phyloP scores from a whole-genome alignment of 1,140 invertebrate species.

The Brachionus rotundiformis region DNA sequence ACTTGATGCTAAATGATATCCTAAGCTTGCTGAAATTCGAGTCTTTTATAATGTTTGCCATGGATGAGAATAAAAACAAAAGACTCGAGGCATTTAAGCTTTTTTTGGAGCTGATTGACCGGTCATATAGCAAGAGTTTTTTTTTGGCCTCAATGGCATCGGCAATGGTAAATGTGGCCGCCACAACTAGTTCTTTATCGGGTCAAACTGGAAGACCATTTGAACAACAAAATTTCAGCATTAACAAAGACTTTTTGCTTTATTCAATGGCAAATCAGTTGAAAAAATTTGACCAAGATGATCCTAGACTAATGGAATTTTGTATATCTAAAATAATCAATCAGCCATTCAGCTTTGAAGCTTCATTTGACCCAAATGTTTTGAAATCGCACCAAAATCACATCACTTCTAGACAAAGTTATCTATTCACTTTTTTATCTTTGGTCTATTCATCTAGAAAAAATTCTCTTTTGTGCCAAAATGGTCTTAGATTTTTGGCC shows the following conservation, averaged over 20 bases:
- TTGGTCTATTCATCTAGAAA: conserved; percentile 16
- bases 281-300: conserved; percentile 15
- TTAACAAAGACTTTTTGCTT: conserved; percentile 34
- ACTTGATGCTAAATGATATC: conserved; percentile 39
- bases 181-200: neutral
- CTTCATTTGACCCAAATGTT: neutral
- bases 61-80: conserved; percentile 42
- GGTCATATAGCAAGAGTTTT: conserved; percentile 11
- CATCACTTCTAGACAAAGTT: conserved; percentile 12
- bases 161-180: neutral
- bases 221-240: conserved; percentile 34
- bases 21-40: conserved; percentile 30
- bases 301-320: conserved; percentile 22
- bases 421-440: neutral
- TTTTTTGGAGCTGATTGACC: conserved; percentile 20
- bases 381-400: conserved; percentile 12
- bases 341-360: conserved; percentile 2
- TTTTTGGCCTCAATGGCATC: conserved; percentile 45
- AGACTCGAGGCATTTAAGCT: conserved; percentile 37
- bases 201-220: neutral
- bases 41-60: conserved; percentile 50
- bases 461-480: neutral
- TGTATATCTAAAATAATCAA: conserved; percentile 29
- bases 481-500: conserved; percentile 6
- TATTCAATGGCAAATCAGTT: conserved; percentile 48